phyloP scores from a whole-genome alignment of 1,140 invertebrate genomes.

The Yoshiicerus persimilis region DNA sequence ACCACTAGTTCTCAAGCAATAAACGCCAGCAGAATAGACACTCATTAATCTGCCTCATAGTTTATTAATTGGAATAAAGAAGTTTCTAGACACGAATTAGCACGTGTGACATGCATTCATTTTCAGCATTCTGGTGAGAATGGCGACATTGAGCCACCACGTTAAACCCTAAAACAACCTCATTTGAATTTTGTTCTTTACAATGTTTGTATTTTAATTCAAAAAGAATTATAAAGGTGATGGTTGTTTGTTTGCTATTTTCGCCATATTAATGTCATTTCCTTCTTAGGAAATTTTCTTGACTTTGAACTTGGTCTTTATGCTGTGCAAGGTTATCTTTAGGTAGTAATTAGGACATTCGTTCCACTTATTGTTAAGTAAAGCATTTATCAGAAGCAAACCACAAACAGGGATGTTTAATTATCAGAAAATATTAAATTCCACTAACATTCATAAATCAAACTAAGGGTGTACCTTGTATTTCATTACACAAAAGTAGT shows the following conservation, averaged over 20 bases:
- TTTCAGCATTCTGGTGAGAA: not conserved
- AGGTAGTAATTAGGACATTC: not conserved
- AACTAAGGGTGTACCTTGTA: too few relatives aligned
- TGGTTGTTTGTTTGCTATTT: not conserved
- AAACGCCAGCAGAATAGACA: not conserved
- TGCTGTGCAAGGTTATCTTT: not conserved
- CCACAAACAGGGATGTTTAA: too few relatives aligned
- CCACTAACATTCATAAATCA: too few relatives aligned
- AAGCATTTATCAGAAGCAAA: too few relatives aligned
- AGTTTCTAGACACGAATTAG: not conserved
- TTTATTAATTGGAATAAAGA: not conserved
- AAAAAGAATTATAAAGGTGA: not conserved
- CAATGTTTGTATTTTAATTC: not conserved
- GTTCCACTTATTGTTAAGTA: not conserved
- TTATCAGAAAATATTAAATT: too few relatives aligned
- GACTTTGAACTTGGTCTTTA: not conserved
- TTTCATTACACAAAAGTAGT: too few relatives aligned
- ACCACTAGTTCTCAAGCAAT: not conserved
- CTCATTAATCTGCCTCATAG: not conserved
- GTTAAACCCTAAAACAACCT: not conserved
- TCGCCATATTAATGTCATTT: not conserved
- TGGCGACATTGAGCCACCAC: not conserved
- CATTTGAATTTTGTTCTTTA: not conserved
- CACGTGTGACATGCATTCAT: not conserved
- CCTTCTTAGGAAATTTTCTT: not conserved